Evolutionary conservation across 30 jellyfish, hydroid and myxozoan genomes (phyloP).

Genomic region (Nemopilema nomurai): DNA sequence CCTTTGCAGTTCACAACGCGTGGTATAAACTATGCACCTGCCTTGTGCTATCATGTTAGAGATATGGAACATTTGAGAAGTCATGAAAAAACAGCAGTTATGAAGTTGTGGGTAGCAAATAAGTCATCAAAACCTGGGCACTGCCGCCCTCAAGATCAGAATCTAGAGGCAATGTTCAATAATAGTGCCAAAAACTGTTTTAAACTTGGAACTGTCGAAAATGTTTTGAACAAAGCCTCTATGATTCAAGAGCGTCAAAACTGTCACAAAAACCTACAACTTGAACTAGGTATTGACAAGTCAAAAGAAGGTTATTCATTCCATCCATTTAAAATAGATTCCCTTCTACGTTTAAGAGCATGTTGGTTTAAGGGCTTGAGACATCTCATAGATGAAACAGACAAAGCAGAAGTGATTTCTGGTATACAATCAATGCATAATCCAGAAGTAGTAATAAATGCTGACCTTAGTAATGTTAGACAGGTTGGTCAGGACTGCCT

Average conservation of each 20-base stretch:
- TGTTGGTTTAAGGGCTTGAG: slow-evolving; percentile 45
- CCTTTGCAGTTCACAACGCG: slow-evolving; percentile 46
- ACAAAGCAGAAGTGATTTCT: too few species aligned
- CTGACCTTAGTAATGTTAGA: slow-evolving; percentile 32
- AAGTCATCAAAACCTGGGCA: slow-evolving; percentile 51
- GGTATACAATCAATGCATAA: slow-evolving; percentile 16
- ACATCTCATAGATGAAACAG: too few species aligned
- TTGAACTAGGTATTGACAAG: slow-evolving; percentile 11
- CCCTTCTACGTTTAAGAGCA: slow-evolving; percentile 27
- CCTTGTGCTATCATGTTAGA: slow-evolving; percentile 19
- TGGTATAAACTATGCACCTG: slow-evolving; percentile 49
- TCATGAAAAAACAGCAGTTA: slow-evolving; percentile 7
- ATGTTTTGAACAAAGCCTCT: slow-evolving; percentile 46
- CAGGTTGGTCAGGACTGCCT: slow-evolving; percentile 17
- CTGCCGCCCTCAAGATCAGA: slow-evolving; percentile 53
- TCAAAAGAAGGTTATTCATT: slow-evolving; percentile 4
- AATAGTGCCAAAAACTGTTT: slow-evolving; percentile 60
- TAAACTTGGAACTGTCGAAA: slow-evolving; percentile 43
- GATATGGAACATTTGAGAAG: slow-evolving; percentile 42
- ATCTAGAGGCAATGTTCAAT: slow-evolving; percentile 40
- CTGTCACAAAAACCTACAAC: slow-evolving; percentile 35
- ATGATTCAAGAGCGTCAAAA: slow-evolving; percentile 33
- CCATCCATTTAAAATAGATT: slow-evolving; percentile 20
- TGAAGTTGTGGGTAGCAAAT: slow-evolving; percentile 33
- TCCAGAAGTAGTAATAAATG: neutral